These are phyloP conservation scores for Campodea augens DNA, from an alignment of 1,140 invertebrate species.

Conservation along the genomic window DNA sequence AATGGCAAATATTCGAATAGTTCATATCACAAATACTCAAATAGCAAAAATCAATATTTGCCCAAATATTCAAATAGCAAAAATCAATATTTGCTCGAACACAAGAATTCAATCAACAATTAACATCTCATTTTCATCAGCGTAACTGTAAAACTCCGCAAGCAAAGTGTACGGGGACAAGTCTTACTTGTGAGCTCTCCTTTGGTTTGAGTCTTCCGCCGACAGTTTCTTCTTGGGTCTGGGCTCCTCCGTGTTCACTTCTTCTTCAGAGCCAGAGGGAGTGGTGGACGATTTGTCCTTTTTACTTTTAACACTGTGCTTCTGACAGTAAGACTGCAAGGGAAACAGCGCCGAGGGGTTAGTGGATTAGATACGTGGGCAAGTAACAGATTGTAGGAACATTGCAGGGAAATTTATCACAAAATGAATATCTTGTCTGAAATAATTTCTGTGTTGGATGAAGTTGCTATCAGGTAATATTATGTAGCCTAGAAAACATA, in stretches of 20 bases:
- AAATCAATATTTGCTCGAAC: too few relatives aligned
- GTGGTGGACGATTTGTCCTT: conserved; percentile 41
- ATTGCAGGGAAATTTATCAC: neutral
- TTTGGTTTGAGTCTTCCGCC: conserved; percentile 73
- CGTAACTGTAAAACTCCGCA: too few relatives aligned
- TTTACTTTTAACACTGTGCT: conserved; percentile 80
- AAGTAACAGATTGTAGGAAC: neutral
- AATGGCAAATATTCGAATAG: too few relatives aligned
- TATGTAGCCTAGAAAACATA: neutral
- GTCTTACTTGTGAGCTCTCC: conserved; percentile 47
- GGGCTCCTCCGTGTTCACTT: conserved; percentile 51
- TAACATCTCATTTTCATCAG: too few relatives aligned
- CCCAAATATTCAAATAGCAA: conserved; percentile 3
- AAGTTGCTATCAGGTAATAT: neutral
- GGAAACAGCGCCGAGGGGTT: conserved; percentile 11
- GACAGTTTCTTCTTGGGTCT: conserved; percentile 48
- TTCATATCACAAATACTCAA: too few relatives aligned
- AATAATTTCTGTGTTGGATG: neutral
- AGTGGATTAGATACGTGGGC: conserved; percentile 1
- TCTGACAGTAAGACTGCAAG: conserved; percentile 74
- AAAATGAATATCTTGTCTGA: neutral
- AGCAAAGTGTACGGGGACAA: too few relatives aligned
- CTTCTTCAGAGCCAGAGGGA: conserved; percentile 51
- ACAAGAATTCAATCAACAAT: too few relatives aligned
- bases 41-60: too few relatives aligned